phyloP scores from a whole-genome alignment of 2,797 vertebrate genomes.

The Sebastes trivittatus region DNA sequence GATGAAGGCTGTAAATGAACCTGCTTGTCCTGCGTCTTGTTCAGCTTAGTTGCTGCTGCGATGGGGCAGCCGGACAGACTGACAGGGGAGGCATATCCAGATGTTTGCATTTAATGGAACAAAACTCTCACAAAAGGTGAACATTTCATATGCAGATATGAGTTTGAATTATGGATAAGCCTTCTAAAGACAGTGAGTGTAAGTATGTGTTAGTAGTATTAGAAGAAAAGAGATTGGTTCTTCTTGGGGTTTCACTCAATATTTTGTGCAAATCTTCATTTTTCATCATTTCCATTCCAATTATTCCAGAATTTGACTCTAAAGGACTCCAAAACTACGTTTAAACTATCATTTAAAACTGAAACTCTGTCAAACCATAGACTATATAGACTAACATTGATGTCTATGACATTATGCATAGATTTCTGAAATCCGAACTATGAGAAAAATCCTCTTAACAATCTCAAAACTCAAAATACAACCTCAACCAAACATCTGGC shows the following conservation, averaged over 20 bases:
- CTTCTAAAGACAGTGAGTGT: neutral
- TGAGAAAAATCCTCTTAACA: neutral
- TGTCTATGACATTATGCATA: neutral
- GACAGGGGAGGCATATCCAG: constrained; percentile 9
- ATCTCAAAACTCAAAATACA: neutral
- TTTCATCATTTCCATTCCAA: neutral
- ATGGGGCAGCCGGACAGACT: constrained; percentile 97
- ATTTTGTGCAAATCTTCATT: neutral
- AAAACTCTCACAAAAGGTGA: neutral
- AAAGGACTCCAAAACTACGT: neutral
- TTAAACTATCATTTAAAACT: neutral
- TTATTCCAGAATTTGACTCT: neutral
- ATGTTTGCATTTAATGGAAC: constrained; percentile 1
- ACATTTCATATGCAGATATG: neutral
- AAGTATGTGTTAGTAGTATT: constrained; percentile 41
- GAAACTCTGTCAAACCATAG: neutral
- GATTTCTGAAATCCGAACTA: neutral
- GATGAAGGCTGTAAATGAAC: constrained; percentile 81
- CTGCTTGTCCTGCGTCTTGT: constrained; percentile 92
- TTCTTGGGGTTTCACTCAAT: neutral
- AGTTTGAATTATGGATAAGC: neutral
- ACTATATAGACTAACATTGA: neutral
- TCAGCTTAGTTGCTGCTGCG: constrained; percentile 93
- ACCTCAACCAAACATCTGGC: neutral
- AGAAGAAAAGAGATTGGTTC: constrained; percentile 2